A percentile compares a stretch with the other conserved stretches of the same genome.
Evolutionary conservation across 2,113 vertebrate species (phyloP).

Genomic region (Euleptes europaea): DNA sequence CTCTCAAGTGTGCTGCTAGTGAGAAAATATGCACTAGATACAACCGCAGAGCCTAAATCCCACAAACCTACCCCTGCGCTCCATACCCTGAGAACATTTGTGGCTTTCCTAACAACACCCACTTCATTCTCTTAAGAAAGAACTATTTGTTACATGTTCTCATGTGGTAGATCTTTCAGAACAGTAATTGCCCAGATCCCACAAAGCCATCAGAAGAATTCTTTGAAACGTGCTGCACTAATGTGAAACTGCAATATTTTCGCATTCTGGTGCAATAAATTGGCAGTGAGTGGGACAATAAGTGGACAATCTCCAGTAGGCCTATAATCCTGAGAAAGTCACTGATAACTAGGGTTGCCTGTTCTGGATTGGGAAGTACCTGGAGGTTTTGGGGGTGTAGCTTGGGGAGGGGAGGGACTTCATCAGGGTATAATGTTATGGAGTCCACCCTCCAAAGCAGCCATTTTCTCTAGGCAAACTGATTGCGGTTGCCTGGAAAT

Average conservation of each 20-base stretch:
- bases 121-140: background rate
- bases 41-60: background rate
- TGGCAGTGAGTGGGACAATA: background rate
- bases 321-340: background rate
- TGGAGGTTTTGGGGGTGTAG: too few relatives aligned
- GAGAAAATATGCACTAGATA: background rate
- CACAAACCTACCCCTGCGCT: background rate
- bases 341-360: too few relatives aligned
- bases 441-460: too few relatives aligned
- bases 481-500: too few relatives aligned
- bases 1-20: background rate
- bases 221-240: background rate
- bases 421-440: too few relatives aligned
- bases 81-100: background rate
- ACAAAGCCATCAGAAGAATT: background rate
- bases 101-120: background rate
- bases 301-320: background rate
- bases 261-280: background rate
- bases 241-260: background rate
- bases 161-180: background rate
- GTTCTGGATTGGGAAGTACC: too few relatives aligned
- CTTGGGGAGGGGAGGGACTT: too few relatives aligned
- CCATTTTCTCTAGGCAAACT: too few relatives aligned
- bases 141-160: background rate
- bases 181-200: background rate